These are phyloP conservation scores for Drosophila biarmipes DNA, from an alignment of 1,140 invertebrate genomes.

Conservation along the genomic window DNA sequence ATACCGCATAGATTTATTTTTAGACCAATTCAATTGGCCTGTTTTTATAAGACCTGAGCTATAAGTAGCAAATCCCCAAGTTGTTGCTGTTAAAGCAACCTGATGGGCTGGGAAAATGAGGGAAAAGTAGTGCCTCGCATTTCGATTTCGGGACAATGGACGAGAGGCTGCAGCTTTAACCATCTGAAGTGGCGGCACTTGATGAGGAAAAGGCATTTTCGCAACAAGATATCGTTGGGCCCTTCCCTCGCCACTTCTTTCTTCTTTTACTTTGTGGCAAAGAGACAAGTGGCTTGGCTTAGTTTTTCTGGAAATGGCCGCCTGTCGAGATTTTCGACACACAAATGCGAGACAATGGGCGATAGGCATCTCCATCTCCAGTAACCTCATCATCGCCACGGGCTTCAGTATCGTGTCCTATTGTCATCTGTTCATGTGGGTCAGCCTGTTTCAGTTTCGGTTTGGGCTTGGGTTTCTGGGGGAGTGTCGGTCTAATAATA, in stretches of 20 bases:
- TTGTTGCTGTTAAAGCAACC: constrained; percentile 4
- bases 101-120: constrained; percentile 11
- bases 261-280: not conserved
- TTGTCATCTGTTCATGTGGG: constrained; percentile 33
- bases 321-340: constrained; percentile 45
- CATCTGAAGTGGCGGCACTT: constrained; percentile 39
- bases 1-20: not conserved
- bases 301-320: constrained; percentile 31
- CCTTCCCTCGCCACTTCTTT: not conserved
- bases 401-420: constrained; percentile 23
- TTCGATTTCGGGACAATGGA: constrained; percentile 19
- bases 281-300: constrained; percentile 51
- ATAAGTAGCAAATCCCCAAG: not conserved
- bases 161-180: constrained; percentile 15
- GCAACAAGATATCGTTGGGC: constrained; percentile 31
- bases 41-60: not conserved
- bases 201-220: constrained; percentile 42
- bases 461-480: constrained; percentile 15
- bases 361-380: constrained; percentile 52
- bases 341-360: constrained; percentile 51
- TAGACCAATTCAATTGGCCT: not conserved
- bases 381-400: constrained; percentile 34
- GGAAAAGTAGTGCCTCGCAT: constrained; percentile 6
- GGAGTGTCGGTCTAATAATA: constrained; percentile 20
- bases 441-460: constrained; percentile 6